These are phyloP conservation scores for Notolabrus celidotus DNA, from an alignment of 2,797 vertebrate species.

Conservation along the genomic window DNA sequence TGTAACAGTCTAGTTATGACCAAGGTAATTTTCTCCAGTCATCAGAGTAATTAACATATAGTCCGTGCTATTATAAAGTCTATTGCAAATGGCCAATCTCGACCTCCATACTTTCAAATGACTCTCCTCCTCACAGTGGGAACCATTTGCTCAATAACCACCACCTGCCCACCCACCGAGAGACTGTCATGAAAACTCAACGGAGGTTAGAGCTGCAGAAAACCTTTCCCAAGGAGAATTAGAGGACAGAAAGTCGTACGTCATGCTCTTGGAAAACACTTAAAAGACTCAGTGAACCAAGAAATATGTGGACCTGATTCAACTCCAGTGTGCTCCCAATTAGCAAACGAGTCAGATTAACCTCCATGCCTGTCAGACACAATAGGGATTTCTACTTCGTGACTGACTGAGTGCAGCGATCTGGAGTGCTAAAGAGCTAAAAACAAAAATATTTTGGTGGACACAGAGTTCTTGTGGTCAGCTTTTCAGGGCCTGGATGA, in stretches of 20 bases:
- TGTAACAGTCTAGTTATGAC: too few species aligned
- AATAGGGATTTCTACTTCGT: neutral
- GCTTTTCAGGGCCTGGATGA: conserved; percentile 17
- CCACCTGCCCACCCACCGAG: neutral
- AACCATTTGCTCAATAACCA: conserved; percentile 1
- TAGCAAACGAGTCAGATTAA: conserved; percentile 33
- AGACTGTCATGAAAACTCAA: neutral
- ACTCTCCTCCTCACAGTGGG: conserved; percentile 1
- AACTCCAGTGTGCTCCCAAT: conserved; percentile 45
- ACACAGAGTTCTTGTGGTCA: conserved; percentile 5
- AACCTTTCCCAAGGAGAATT: conserved; percentile 30
- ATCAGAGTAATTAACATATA: too few species aligned
- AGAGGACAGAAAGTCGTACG: conserved; percentile 16
- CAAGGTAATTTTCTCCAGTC: too few species aligned
- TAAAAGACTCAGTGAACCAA: conserved; percentile 35
- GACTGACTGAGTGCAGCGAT: conserved; percentile 7
- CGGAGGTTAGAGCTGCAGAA: conserved; percentile 19
- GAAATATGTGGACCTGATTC: conserved; percentile 34
- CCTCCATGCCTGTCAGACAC: conserved; percentile 11
- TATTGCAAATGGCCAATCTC: neutral
- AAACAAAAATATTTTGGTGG: conserved; percentile 5
- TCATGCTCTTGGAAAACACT: conserved; percentile 32
- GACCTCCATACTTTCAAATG: neutral
- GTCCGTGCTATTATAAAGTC: too few species aligned
- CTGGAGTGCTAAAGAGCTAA: neutral